Evolutionary conservation across 2,797 vertebrate species (phyloP), one percentile per base, ranked within the genome.

Genomic region (Tiaroga cobitis): DNA sequence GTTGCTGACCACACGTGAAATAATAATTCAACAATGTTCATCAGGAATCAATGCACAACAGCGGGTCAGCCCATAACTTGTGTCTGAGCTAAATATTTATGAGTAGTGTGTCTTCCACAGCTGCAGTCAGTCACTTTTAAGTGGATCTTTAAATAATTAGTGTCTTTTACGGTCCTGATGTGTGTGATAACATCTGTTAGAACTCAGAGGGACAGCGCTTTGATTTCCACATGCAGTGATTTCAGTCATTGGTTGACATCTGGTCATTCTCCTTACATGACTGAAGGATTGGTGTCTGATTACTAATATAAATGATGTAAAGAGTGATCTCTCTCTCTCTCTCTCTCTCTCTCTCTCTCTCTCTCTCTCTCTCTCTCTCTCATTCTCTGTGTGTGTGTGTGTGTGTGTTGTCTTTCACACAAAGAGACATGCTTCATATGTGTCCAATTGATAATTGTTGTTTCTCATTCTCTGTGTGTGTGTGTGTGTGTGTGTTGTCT

Each of bases 51-150:
- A 98, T 98, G 90, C 88, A 81, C 95, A 96, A 96, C 95, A 97
- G 97, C 95, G 95, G 96, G 96, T 95, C 95, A 83, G 93, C 93
- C 92, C 95, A 95, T 95, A 96, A 96, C 96, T 96, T 95, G 94
- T 95, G 94, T 96, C 96, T 94, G 89, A 96, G 96, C 97, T 98
- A 98, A 98, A 99, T 99, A 99, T 99, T 98, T 99, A 99, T 99
- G 97, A 98, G 97, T 96, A 96, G 97, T 97, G 74, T 97, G 96
- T 97, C 95, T 82, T 95, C 95, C 96, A 97, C 96, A 96, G 97
- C 96, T 96, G 95, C 94, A 97, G 97, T 99, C 97, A 98, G 96
- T 99, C 96, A 97, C 96, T 95, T 97, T 95, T 95, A 95, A 96
- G 96, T 95, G 95, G 96, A 96, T 96, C 95, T 96, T 96, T 96